Evolutionary conservation across 2,797 vertebrate genomes (phyloP), one percentile per base, ranked within the genome.

Genomic region (Schizopygopsis malacanthus): DNA sequence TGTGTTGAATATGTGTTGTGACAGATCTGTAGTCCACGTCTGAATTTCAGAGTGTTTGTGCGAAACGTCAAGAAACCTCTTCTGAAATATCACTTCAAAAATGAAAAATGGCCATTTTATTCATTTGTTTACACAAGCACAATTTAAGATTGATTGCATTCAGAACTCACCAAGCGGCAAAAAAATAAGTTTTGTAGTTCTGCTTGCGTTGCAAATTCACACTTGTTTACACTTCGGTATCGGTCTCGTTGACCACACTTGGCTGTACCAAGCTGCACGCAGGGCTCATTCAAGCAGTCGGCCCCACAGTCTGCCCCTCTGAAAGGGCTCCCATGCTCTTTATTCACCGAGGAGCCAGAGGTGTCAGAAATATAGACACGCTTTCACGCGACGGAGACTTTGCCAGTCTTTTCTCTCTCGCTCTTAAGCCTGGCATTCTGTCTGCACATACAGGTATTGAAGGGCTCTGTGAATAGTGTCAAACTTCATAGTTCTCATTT

Each of bases 291-390:
- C 87, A 89, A 90, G 91, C 89, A 89, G 91, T 92, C 89, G 88
- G 88, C 93, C 92, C 91, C 83, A 93, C 89, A 92, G 92, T 93
- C 93, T 92, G 91, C 88, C 18, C 1, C 91, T 91, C 50, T 88
- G 87, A 88, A 90, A 86, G 70, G 82, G 82, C 89, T 90, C 91
- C 93, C 93, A 91, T 92, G 92, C 93, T 93, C 94, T 95, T 95
- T 94, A 95, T 96, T 93, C 95, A 92, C 92, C 90, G 89, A 87
- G 85, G 90, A 93, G 94, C 95, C 93, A 91, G 93, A 95, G 94
- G 93, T 96, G 96, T 96, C 96, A 96, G 91, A 95, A 96, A 94
- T 96, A 95, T 95, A 91, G 95, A 96, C 94, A 96, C 96, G 95
- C 95, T 96, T 95, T 96, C 93, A 94, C 92, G 93, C 95, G 95